These are phyloP conservation scores for Perognathus longimembris DNA, from an alignment of 2,113 vertebrate species.

Conservation along the genomic window DNA sequence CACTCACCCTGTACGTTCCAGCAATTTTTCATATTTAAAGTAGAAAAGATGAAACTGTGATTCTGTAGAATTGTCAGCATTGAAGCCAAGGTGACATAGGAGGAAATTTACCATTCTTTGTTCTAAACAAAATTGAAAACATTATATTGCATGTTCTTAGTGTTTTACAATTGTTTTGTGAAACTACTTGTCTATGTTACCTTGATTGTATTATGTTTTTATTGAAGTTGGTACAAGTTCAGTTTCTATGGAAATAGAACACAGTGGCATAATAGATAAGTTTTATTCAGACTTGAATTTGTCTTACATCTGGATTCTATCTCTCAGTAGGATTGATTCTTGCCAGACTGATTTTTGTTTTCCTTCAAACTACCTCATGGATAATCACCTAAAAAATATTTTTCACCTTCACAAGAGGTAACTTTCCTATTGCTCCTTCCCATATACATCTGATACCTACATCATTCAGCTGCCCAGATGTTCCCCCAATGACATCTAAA, in stretches of 20 bases:
- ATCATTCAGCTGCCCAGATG: neutral
- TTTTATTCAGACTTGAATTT: neutral
- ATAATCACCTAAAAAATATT: neutral
- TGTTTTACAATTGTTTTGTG: neutral
- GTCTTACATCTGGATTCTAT: neutral
- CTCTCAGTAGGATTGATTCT: neutral
- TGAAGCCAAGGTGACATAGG: too few relatives aligned
- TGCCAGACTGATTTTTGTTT: neutral
- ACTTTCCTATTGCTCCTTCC: neutral
- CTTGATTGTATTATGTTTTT: neutral
- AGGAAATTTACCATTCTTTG: neutral
- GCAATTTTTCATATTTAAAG: neutral
- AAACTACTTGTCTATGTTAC: neutral
- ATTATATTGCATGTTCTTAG: neutral
- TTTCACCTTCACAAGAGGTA: neutral
- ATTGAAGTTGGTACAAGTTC: neutral
- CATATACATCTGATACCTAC: neutral
- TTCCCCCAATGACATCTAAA: neutral
- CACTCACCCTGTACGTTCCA: accelerated
- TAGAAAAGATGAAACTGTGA: neutral
- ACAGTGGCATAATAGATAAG: neutral
- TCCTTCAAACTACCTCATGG: neutral
- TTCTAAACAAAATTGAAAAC: neutral
- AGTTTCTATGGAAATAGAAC: neutral
- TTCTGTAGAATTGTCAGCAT: neutral